These are phyloP conservation scores for Tenthredo amoena DNA, from an alignment of 2,888 invertebrate genomes.

Conservation along the genomic window DNA sequence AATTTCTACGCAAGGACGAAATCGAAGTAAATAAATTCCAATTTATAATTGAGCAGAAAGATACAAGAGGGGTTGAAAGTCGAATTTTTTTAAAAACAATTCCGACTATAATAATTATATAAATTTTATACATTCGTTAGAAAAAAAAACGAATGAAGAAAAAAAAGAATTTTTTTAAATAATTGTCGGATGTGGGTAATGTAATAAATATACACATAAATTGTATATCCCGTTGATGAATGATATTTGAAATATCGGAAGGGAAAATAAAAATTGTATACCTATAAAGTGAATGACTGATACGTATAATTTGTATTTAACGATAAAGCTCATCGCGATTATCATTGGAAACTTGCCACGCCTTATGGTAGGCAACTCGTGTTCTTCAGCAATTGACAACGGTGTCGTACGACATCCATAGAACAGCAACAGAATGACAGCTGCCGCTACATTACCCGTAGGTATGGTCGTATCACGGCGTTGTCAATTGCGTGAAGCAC, in stretches of 20 bases:
- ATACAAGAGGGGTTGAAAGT: not conserved
- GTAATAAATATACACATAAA: no score
- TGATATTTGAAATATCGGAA: not conserved
- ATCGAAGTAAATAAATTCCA: not conserved
- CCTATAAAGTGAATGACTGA: not conserved
- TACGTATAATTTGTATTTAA: not conserved
- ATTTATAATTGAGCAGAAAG: not conserved
- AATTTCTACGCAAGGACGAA: not conserved
- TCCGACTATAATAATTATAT: no score
- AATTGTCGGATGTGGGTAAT: no score
- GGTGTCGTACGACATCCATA: no score
- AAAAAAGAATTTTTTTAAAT: not conserved
- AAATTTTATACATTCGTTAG: not conserved
- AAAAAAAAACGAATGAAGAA: not conserved
- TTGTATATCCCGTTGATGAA: no score
- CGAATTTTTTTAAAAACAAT: not conserved
- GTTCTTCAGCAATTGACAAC: no score
- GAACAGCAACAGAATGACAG: no score
- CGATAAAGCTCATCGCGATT: not conserved
- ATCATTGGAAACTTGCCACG: not conserved
- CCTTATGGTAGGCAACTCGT: no score
- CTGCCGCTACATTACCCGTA: no score
- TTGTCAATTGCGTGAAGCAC: no score
- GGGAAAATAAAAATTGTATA: not conserved
- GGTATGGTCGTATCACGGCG: no score